Evolutionary conservation across 2,888 invertebrate species (phyloP).

Genomic region (Philaethria dido): DNA sequence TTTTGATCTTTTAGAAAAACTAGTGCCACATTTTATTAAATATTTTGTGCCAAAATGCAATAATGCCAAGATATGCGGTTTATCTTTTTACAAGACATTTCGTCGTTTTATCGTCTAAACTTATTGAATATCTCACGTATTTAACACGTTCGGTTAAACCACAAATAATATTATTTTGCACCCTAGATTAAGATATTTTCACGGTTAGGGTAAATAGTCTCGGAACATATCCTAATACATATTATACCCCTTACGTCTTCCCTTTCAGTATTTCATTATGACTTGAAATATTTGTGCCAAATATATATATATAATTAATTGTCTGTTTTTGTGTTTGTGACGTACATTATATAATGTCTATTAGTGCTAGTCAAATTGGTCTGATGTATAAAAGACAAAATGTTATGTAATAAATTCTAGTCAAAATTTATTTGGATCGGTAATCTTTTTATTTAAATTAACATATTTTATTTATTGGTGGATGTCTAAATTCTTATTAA

Average conservation of each 20-base stretch:
- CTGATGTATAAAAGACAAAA: conserved; percentile 64
- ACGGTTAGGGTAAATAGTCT: conserved; percentile 67
- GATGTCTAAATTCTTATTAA: conserved; percentile 54
- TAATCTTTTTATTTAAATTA: conserved; percentile 56
- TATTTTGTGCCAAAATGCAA: conserved; percentile 69
- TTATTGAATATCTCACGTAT: conserved; percentile 27
- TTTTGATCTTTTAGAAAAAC: conserved; percentile 54
- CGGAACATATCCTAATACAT: conserved; percentile 75
- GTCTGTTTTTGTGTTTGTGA: conserved; percentile 56
- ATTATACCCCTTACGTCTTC: conserved; percentile 72
- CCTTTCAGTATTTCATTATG: conserved; percentile 77
- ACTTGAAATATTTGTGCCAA: conserved; percentile 76
- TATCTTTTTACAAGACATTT: conserved; percentile 29
- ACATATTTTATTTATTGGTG: conserved; percentile 59
- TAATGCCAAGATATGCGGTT: conserved; percentile 38
- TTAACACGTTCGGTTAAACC: conserved; percentile 54
- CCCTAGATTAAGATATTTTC: conserved; percentile 50
- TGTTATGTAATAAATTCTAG: conserved; percentile 69
- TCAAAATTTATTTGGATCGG: conserved; percentile 75
- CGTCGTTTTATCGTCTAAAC: conserved; percentile 28
- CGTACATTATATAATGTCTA: conserved; percentile 56
- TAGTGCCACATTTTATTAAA: conserved; percentile 67
- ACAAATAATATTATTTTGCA: conserved; percentile 74
- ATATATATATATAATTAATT: conserved; percentile 58
- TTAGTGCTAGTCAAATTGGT: conserved; percentile 80